These are phyloP conservation scores for Natator depressus DNA, from an alignment of 2,113 vertebrate species.

Conservation along the genomic window DNA sequence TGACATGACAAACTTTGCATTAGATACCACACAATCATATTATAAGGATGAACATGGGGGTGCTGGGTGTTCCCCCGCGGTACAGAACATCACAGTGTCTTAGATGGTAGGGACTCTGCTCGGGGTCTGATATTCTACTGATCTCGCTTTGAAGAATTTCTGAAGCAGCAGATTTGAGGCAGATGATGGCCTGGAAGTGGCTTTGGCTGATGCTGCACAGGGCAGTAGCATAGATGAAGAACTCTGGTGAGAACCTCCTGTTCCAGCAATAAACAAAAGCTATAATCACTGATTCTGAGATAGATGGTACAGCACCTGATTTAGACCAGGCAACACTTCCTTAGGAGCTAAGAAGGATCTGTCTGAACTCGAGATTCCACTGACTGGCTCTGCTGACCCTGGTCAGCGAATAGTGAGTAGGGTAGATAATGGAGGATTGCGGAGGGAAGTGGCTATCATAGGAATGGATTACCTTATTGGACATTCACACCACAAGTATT, in stretches of 20 bases:
- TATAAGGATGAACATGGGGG: too few species aligned
- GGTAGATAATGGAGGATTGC: too few species aligned
- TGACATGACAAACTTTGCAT: too few species aligned
- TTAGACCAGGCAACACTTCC: neutral
- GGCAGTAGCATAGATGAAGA: neutral
- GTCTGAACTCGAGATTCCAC: neutral
- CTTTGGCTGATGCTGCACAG: neutral
- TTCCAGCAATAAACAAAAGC: neutral
- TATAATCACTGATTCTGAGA: neutral
- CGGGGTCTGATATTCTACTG: neutral
- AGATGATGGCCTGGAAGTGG: neutral
- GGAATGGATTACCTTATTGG: neutral
- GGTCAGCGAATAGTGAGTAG: neutral
- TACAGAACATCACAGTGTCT: too few species aligned
- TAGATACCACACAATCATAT: too few species aligned
- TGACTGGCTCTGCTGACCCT: neutral
- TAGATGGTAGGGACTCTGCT: too few species aligned
- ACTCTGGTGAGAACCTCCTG: neutral
- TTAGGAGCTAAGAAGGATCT: neutral
- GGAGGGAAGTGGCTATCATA: neutral
- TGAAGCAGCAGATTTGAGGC: neutral
- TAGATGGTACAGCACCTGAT: neutral
- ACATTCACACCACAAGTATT: neutral
- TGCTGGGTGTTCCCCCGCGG: too few species aligned
- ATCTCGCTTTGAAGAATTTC: neutral